These are phyloP conservation scores for Ostrea edulis DNA, from an alignment of 1,140 invertebrate genomes.

Conservation along the genomic window DNA sequence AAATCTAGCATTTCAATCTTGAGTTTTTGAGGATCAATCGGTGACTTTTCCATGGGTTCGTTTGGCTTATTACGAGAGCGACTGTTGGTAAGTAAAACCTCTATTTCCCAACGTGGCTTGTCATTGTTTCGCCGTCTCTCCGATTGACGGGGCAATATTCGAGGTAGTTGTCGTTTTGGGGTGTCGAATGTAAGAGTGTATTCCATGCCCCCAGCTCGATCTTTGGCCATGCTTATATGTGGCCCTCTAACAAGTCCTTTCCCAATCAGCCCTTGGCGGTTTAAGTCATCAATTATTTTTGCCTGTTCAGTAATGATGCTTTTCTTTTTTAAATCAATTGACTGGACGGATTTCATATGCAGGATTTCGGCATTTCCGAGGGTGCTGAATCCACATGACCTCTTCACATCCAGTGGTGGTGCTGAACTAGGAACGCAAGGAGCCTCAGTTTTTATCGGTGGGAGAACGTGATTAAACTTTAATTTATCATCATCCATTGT, in stretches of 20 bases:
- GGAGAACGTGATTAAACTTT: background rate
- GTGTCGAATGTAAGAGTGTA: slow-evolving; percentile 43
- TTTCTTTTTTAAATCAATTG: background rate
- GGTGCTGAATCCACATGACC: background rate
- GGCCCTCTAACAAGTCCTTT: background rate
- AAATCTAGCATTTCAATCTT: slow-evolving; percentile 43
- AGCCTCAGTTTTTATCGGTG: background rate
- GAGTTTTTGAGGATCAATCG: slow-evolving; percentile 2
- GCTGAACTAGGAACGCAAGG: background rate
- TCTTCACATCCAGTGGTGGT: background rate
- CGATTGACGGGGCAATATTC: slow-evolving; percentile 33
- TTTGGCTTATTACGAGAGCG: background rate
- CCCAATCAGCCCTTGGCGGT: slow-evolving; percentile 9
- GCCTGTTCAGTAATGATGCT: background rate
- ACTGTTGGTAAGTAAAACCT: background rate
- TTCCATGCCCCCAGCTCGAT: background rate
- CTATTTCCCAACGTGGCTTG: slow-evolving; percentile 46
- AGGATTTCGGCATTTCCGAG: slow-evolving; percentile 37
- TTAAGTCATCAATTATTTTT: slow-evolving; percentile 22
- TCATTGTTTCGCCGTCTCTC: slow-evolving; percentile 2
- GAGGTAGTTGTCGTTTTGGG: slow-evolving; percentile 38
- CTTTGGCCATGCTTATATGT: slow-evolving; percentile 37
- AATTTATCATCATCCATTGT: background rate
- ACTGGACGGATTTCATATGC: background rate
- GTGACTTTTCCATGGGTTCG: background rate